Evolutionary conservation across 2,113 vertebrate species (phyloP).

Genomic region (Xyliphius kryptos): DNA sequence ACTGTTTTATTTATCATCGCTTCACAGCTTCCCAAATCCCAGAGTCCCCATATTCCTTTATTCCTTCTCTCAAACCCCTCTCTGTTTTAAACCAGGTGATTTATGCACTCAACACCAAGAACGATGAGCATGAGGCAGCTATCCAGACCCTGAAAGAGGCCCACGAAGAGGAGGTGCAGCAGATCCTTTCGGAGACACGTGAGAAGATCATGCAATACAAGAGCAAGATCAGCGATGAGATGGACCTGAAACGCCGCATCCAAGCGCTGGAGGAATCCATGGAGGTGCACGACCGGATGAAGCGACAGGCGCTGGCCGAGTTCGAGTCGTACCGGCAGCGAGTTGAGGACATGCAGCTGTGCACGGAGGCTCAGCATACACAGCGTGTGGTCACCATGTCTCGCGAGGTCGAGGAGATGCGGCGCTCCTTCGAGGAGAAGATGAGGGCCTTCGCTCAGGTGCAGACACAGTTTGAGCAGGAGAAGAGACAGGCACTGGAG

Average conservation of each 20-base stretch:
- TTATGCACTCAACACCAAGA: constrained; percentile 98
- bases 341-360: constrained; percentile 94
- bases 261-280: constrained; percentile 91
- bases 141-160: constrained; percentile 95
- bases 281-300: constrained; percentile 92
- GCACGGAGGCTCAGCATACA: constrained; percentile 93
- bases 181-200: constrained; percentile 93
- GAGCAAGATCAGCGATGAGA: constrained; percentile 87
- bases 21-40: too few relatives aligned
- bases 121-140: constrained; percentile 93
- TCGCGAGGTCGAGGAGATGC: constrained; percentile 94
- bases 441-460: constrained; percentile 80
- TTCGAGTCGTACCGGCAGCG: constrained; percentile 92
- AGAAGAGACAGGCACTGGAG: constrained; percentile 81
- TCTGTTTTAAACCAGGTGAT: too few relatives aligned
- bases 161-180: constrained; percentile 97
- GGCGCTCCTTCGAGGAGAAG: constrained; percentile 90
- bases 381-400: constrained; percentile 95
- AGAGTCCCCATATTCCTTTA: too few relatives aligned
- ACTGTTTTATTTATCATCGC: too few relatives aligned
- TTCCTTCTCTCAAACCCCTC: too few relatives aligned
- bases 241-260: constrained; percentile 88
- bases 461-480: constrained; percentile 86
- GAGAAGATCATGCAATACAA: constrained; percentile 95
- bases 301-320: constrained; percentile 88